Conservation (phyloP, 1,140 invertebrate genomes). For the Drosophila orena region DNA sequence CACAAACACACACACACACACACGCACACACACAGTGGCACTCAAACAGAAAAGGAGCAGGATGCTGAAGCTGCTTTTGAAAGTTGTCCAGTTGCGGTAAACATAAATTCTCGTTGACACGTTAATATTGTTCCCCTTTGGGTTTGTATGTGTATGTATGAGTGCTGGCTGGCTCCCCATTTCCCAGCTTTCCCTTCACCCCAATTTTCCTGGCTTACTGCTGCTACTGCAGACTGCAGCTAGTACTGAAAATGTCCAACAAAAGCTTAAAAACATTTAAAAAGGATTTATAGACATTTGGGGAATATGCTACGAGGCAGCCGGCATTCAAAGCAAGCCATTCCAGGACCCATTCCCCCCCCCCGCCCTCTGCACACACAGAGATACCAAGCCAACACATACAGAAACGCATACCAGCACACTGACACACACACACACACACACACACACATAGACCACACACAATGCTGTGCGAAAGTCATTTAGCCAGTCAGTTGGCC, state of each 20-base stretch:
- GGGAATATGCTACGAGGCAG: conserved; percentile 74
- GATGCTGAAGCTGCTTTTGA: conserved; percentile 76
- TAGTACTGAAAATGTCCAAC: conserved; percentile 77
- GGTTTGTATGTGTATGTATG: conserved; percentile 51
- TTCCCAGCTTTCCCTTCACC: neutral
- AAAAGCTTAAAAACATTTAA: conserved; percentile 84
- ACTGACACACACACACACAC: conserved; percentile 7
- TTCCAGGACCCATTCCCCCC: conserved; percentile 23
- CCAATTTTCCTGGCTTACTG: conserved; percentile 19
- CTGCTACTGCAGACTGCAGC: conserved; percentile 40
- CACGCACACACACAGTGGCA: conserved; percentile 16
- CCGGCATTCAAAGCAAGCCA: conserved; percentile 47
- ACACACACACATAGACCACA: conserved; percentile 9
- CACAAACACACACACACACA: conserved; percentile 27
- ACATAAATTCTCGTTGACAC: conserved; percentile 84
- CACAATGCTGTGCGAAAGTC: conserved; percentile 62
- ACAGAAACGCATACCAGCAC: neutral
- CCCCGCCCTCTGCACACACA: conserved; percentile 5
- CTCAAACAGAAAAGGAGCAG: conserved; percentile 22
- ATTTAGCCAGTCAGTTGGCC: conserved; percentile 69
- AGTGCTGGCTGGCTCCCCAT: conserved; percentile 3
- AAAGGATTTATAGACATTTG: conserved; percentile 84
- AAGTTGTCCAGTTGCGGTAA: conserved; percentile 83
- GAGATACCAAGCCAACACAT: neutral
- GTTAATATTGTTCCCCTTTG: conserved; percentile 83